Base-by-base conservation (phyloP, 2,113 vertebrate genomes). In the Fregata magnificens region DNA sequence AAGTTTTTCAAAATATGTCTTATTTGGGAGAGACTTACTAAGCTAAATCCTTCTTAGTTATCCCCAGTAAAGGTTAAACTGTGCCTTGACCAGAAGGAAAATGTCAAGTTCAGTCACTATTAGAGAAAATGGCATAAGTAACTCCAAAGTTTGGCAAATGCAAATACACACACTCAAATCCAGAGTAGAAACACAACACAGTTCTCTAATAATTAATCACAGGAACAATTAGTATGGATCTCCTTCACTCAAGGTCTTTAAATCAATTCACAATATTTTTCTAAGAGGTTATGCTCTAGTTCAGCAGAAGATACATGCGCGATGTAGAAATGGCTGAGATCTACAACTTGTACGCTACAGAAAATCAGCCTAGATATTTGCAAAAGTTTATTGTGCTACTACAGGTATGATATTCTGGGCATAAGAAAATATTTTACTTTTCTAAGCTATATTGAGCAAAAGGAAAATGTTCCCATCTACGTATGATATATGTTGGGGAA, bases 1-100 rank as follows among this genome's bases (percentile, higher is more conserved):
- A 15, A 0, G 9, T 53, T 19, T 79, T 80, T 47, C 0, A 58
- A 76, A 14, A 2, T 36, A 18, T 11, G 3, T 9, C 29, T 26
- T 42, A 12, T 10, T 29, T 6, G 13, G 7, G 14, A 76, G 4
- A 47, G 6, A 47, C 5, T 71, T 32, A 34, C 4, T 49, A 47
- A 89, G 36, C 3, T 42, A 55, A 91, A 76, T 25, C 32, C 31
- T 62, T 42, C 45, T 44, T 7, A 16, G 2, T 38, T 84, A 47
- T 20, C 20, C 21, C 22, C 32, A 47, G 31, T 44, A 82, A 70
- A 62, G 4, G 3, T 80, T 44, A 84, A 89, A 74, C 13, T 26
- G 13, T 31, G 31, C 9, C 38, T 69, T 62, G 26, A 21, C 6
- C 25, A 59, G 25, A 69, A 84, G 11, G 6, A 71, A 82, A 83